phyloP scores from a whole-genome alignment of 1,140 invertebrate species.

The Atta texana region DNA sequence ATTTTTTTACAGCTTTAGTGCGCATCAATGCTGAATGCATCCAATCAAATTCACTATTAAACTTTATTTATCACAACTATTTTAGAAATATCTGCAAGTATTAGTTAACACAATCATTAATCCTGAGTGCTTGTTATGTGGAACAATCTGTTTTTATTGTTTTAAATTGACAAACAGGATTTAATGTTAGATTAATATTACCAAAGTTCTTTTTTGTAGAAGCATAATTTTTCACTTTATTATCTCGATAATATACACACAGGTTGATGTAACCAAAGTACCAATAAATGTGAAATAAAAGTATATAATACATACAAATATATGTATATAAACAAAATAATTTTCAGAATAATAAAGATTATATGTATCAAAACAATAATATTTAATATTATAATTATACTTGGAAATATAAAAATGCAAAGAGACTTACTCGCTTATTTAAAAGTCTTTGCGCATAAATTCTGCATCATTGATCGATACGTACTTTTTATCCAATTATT shows the following conservation, averaged over 20 bases:
- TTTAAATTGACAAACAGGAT: not conserved
- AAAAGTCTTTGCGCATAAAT: not conserved
- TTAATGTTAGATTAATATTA: no score
- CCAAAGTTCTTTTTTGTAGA: not conserved
- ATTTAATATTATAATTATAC: not conserved
- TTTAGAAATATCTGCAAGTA: not conserved
- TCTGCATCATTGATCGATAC: not conserved
- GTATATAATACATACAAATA: not conserved
- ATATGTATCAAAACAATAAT: not conserved
- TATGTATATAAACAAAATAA: not conserved
- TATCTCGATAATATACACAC: not conserved
- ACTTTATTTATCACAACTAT: not conserved
- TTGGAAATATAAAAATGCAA: not conserved
- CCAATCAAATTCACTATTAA: no score
- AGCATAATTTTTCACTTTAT: not conserved
- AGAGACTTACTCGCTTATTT: constrained; percentile 27
- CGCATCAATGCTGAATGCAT: no score
- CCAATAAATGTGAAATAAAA: not conserved
- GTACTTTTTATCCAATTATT: constrained; percentile 3
- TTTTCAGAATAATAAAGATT: no score
- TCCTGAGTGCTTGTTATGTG: not conserved
- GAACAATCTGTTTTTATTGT: not conserved
- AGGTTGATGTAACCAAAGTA: not conserved
- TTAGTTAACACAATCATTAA: not conserved
- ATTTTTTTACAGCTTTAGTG: no score